Base-by-base conservation (phyloP, 2,888 invertebrate genomes). In the Tridacna gigas region DNA sequence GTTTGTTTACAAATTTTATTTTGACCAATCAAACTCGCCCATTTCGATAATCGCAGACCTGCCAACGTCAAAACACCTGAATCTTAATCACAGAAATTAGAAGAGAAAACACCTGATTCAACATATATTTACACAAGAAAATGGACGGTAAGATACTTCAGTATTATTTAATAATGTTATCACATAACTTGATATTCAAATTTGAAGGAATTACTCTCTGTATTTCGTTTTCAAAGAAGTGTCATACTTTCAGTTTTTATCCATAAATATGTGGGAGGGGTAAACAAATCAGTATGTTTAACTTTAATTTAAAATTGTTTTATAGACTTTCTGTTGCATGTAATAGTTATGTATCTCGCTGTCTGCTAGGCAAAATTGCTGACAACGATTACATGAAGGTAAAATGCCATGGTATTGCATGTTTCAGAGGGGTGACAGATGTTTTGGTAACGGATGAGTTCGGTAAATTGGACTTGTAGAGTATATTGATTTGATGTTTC, bases 41-140 rank as follows among this genome's bases (percentile, higher is more conserved):
- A 15, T 20, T 47, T 22, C 26, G 22, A 20, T 71, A 25, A 20
- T 48, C 13, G 71, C 71, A 26, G 22, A 25, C n/a, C 47, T 63
- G 18, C 71, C 12, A 71, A 71, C 47, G 71, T 71, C 71, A 71
- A 69, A 51, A 71, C 51, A 71, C 69, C 69, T 69, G 69, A 69
- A 26, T 51, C 48, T 51, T 51, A 71, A 25, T 71, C 71, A 71
- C 67, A 18, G 18, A 20, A 56, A 7, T 71, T 71, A 0, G n/a
- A 61, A 56, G 13, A 60, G 60, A n/a, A 74, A 61, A 60, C 20
- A 22, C 25, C 15, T 0, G 37, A 18, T 26, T 28, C 51, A 12
- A 0, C 28, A 5, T 22, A 0, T 12, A 71, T 22, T 22, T 25
- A 71, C 25, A 0, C 13, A 26, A 7, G 13, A 51, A 71, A 51